Evolutionary conservation across 92 coral and sea anemone genomes (phyloP).

Genomic region (Scolanthus callimorphus): DNA sequence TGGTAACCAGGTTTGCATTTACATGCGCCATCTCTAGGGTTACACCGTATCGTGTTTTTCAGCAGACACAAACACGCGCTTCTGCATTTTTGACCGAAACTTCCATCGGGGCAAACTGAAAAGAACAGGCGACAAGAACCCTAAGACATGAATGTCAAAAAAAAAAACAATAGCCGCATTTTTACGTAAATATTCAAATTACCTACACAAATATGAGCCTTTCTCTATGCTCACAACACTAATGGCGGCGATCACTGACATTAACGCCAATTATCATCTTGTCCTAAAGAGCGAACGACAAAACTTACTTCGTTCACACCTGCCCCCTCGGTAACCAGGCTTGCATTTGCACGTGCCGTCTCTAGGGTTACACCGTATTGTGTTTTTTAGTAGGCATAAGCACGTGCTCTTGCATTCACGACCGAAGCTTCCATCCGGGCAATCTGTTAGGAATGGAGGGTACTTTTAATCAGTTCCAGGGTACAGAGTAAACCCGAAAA

Average conservation of each 20-base stretch:
- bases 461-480: too few relatives aligned
- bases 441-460: too few relatives aligned
- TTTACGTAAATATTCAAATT: too few relatives aligned
- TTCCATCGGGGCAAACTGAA: slow-evolving; percentile 71
- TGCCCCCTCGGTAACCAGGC: slow-evolving; percentile 69
- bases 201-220: too few relatives aligned
- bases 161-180: too few relatives aligned
- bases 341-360: slow-evolving; percentile 74
- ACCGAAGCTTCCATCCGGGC: slow-evolving; percentile 82
- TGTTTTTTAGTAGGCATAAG: slow-evolving; percentile 47
- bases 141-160: too few relatives aligned
- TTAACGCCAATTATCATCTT: too few relatives aligned
- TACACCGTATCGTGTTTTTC: slow-evolving; percentile 64
- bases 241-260: too few relatives aligned
- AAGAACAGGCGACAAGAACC: neutral
- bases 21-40: slow-evolving; percentile 69
- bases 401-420: slow-evolving; percentile 52
- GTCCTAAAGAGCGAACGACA: too few relatives aligned
- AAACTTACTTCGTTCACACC: slow-evolving; percentile 57
- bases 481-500: too few relatives aligned
- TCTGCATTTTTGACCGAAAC: slow-evolving; percentile 67
- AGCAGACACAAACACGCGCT: slow-evolving; percentile 42
- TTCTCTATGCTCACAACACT: too few relatives aligned
- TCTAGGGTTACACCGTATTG: slow-evolving; percentile 59
- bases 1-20: slow-evolving; percentile 70